Percentiles rank a stretch among this genome's conserved stretches.
Conservation (phyloP, 2,797 vertebrate genomes). For the Astyanax mexicanus region DNA sequence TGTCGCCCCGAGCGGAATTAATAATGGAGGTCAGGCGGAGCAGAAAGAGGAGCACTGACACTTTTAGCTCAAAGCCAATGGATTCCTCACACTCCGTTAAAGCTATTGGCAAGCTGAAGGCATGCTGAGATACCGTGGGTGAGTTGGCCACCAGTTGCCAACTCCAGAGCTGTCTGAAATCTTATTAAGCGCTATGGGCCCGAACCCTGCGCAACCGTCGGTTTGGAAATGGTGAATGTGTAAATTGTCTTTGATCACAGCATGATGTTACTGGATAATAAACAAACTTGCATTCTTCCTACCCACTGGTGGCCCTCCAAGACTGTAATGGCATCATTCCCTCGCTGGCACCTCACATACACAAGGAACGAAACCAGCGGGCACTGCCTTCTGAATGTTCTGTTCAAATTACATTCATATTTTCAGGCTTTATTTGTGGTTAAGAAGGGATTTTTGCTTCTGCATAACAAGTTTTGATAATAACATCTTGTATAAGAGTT, state of each 20-base stretch:
- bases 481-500: too few species aligned
- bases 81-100: constrained; percentile 27
- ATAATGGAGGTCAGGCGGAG: constrained; percentile 81
- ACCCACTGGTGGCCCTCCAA: neutral
- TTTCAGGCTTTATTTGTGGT: neutral
- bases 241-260: constrained; percentile 36
- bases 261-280: constrained; percentile 29
- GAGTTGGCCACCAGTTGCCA: constrained; percentile 9
- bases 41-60: constrained; percentile 51
- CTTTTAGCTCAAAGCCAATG: constrained; percentile 15
- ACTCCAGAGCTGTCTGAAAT: constrained; percentile 12
- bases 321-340: neutral
- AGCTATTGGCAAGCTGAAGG: constrained; percentile 5
- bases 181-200: constrained; percentile 21
- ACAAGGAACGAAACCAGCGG: neutral
- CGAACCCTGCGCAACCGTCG: constrained; percentile 67
- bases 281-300: constrained; percentile 1
- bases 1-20: constrained; percentile 89
- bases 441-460: neutral
- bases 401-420: neutral
- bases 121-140: constrained; percentile 5
- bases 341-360: neutral
- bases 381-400: neutral
- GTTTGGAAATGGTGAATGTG: constrained; percentile 20
- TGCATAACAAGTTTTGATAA: too few species aligned